These are phyloP conservation scores for Ictidomys tridecemlineatus DNA, from an alignment of 2,113 vertebrate genomes.

Conservation along the genomic window DNA sequence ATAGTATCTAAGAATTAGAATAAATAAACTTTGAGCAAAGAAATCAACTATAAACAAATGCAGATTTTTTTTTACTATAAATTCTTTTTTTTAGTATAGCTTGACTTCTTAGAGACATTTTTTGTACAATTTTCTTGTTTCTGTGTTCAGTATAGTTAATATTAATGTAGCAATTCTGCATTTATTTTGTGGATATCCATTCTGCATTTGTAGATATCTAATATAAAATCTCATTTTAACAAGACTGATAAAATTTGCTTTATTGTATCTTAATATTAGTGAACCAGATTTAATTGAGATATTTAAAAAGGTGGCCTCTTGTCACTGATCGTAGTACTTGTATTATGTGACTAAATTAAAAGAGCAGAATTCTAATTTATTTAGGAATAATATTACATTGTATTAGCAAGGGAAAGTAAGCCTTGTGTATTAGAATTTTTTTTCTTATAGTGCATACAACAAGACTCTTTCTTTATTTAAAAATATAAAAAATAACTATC, in stretches of 20 bases:
- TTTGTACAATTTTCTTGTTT: neutral
- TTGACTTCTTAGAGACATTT: neutral
- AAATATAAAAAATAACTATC: too few species aligned
- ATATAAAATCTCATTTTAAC: conserved; percentile 16
- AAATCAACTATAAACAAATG: neutral
- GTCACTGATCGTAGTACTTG: neutral
- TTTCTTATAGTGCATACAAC: neutral
- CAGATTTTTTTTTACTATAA: neutral
- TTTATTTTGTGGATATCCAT: conserved; percentile 41
- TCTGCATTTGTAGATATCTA: neutral
- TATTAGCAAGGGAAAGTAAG: conserved; percentile 34
- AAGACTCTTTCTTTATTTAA: neutral
- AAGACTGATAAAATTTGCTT: neutral
- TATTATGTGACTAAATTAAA: conserved; percentile 32
- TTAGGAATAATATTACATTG: neutral
- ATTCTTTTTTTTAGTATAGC: neutral
- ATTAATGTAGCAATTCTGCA: neutral
- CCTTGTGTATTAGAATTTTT: neutral
- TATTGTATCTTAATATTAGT: neutral
- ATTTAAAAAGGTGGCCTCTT: neutral
- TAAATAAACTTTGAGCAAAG: conserved; percentile 19
- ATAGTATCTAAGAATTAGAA: neutral
- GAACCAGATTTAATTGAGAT: neutral
- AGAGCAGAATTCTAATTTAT: neutral
- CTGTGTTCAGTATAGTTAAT: neutral